Evolutionary conservation across 2,797 vertebrate species (phyloP).

Genomic region (Gila robusta): DNA sequence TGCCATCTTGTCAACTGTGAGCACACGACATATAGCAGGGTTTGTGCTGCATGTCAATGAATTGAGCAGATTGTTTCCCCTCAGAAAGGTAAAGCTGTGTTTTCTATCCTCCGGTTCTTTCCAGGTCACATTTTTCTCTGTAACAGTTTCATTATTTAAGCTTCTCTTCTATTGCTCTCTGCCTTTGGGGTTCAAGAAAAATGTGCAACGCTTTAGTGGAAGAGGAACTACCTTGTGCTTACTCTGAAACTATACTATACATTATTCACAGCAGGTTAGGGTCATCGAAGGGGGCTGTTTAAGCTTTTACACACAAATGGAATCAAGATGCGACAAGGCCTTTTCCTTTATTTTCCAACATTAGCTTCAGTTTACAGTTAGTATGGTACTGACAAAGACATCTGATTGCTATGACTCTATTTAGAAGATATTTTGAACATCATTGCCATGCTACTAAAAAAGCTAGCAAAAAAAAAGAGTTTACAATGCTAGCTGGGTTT

Average conservation of each 20-base stretch:
- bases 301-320: constrained; percentile 26
- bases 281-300: constrained; percentile 21
- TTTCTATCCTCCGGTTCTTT: constrained; percentile 53
- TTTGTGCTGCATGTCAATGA: constrained; percentile 53
- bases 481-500: background rate
- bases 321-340: constrained; percentile 9
- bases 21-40: constrained; percentile 31
- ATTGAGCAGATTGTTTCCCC: constrained; percentile 42
- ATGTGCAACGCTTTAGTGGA: constrained; percentile 50
- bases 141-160: constrained; percentile 65
- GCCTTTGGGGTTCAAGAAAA: constrained; percentile 58
- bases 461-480: background rate
- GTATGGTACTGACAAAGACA: background rate
- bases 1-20: background rate
- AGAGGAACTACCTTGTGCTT: constrained; percentile 49
- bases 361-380: constrained; percentile 6
- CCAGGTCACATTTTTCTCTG: constrained; percentile 51
- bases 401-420: background rate
- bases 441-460: background rate
- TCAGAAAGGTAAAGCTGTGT: constrained; percentile 39
- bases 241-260: constrained; percentile 23
- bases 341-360: constrained; percentile 7
- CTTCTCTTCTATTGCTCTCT: constrained; percentile 49
- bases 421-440: background rate
- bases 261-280: constrained; percentile 37